These are phyloP conservation scores for Tetramorium simillimum DNA, from an alignment of 1,140 invertebrate genomes.

Conservation along the genomic window DNA sequence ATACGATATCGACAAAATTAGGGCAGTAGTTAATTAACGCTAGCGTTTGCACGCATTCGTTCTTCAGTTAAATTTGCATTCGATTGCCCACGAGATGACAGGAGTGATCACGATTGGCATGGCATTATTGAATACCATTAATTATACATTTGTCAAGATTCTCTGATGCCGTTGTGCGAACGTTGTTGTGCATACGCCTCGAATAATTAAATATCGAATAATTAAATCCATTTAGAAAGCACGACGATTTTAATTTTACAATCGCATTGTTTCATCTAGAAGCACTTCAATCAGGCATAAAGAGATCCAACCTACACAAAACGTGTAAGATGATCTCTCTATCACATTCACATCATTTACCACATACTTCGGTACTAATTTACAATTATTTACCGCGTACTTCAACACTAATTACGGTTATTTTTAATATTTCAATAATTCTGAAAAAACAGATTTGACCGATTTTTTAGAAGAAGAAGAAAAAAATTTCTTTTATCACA, in stretches of 20 bases:
- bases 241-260: not conserved
- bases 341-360: not conserved
- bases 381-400: not conserved
- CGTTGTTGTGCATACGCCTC: not conserved
- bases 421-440: not conserved
- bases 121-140: constrained; percentile 35
- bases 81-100: constrained; percentile 17
- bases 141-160: constrained; percentile 37
- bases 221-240: constrained; percentile 3
- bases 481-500: not conserved
- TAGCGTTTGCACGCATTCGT: not conserved
- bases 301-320: not conserved
- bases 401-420: not conserved
- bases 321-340: not conserved
- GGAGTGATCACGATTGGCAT: not conserved
- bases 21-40: not conserved
- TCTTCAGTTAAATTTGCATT: constrained; percentile 14
- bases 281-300: not conserved
- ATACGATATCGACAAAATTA: not conserved
- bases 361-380: too few species aligned
- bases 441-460: not conserved
- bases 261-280: not conserved
- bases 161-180: not conserved
- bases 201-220: constrained; percentile 32
- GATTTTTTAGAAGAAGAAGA: not conserved